Conservation (phyloP, 30 jellyfish, hydroid and myxozoan species). For the Turritopsis dohrnii region DNA sequence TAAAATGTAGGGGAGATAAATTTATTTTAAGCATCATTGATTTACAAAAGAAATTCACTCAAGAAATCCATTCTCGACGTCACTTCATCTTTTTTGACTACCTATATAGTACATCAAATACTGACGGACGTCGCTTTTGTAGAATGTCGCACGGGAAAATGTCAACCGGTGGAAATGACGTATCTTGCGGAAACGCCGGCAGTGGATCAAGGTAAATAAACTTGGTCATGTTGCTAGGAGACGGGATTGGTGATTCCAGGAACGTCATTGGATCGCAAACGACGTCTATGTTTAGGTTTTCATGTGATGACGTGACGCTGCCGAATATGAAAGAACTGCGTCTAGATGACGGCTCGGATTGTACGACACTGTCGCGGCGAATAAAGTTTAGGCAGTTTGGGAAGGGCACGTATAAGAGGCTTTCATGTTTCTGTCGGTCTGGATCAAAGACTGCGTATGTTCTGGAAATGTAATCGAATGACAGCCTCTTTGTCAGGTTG, state of each 20-base stretch:
- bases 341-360: not conserved
- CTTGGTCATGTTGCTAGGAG: conserved; percentile 1
- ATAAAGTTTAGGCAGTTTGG: not conserved
- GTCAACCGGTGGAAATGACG: conserved; percentile 13
- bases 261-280: not conserved
- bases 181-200: conserved; percentile 20
- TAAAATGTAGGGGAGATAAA: too few relatives aligned
- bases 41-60: too few relatives aligned
- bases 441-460: conserved; percentile 17
- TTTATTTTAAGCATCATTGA: too few relatives aligned
- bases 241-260: conserved; percentile 8
- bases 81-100: not conserved
- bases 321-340: not conserved
- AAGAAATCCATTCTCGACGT: too few relatives aligned
- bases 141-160: conserved; percentile 2
- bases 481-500: not conserved
- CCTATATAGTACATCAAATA: not conserved
- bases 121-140: not conserved
- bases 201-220: conserved; percentile 11
- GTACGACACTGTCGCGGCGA: not conserved
- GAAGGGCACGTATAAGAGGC: not conserved
- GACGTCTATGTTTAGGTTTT: not conserved
- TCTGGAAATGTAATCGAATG: not conserved
- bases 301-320: not conserved
- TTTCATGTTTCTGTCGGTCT: not conserved